Evolutionary conservation across 2,888 invertebrate species (phyloP).

Genomic region (Carabus problematicus): DNA sequence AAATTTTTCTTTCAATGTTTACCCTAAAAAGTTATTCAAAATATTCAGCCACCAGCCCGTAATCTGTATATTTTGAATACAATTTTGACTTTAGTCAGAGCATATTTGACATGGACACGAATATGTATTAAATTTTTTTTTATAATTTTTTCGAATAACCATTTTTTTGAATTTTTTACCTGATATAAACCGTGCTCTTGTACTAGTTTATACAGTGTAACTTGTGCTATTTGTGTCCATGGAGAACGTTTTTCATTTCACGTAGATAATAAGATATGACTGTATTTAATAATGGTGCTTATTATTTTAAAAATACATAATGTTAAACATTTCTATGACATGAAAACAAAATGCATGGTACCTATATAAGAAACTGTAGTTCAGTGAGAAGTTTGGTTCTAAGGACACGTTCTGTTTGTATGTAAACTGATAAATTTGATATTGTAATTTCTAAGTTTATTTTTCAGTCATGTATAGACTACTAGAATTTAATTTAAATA

Average conservation of each 20-base stretch:
- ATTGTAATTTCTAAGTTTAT: no score
- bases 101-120: constrained; percentile 1
- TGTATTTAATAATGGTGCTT: constrained; percentile 37
- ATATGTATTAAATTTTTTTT: constrained; percentile 7
- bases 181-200: no score
- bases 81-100: no score
- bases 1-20: no score
- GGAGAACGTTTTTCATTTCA: not conserved
- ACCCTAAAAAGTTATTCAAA: not conserved
- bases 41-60: no score
- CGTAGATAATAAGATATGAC: constrained; percentile 23
- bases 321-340: constrained; percentile 29
- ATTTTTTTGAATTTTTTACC: constrained; percentile 1
- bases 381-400: not conserved
- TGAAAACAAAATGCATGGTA: constrained; percentile 23
- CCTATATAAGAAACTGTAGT: not conserved
- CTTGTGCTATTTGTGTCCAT: not conserved
- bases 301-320: constrained; percentile 29
- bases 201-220: no score
- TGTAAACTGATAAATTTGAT: no score
- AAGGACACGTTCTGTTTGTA: no score
- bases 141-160: constrained; percentile 6
- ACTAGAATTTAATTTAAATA: not conserved
- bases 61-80: no score
- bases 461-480: no score